Evolutionary conservation across 2,888 invertebrate species (phyloP).

Genomic region (Craniophora ligustri): DNA sequence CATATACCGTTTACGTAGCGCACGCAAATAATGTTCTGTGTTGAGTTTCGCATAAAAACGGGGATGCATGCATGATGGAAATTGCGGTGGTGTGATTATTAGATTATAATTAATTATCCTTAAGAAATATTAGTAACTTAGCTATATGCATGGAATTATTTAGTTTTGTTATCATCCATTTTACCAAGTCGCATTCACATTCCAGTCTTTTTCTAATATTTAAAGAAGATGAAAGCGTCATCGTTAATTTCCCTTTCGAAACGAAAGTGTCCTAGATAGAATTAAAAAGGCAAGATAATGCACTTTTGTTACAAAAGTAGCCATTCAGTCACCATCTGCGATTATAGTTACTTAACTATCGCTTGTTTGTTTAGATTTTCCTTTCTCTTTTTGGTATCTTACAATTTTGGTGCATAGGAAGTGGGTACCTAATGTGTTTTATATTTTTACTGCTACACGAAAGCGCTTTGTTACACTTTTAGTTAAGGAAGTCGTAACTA

Average conservation of each 20-base stretch:
- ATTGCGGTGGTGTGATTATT: too few relatives aligned
- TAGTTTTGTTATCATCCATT: too few relatives aligned
- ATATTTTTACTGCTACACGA: constrained; percentile 16
- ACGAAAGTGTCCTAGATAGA: constrained; percentile 81
- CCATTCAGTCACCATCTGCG: constrained; percentile 44
- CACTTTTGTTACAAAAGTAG: constrained; percentile 70
- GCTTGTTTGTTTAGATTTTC: constrained; percentile 25
- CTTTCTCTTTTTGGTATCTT: constrained; percentile 27
- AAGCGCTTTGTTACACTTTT: constrained; percentile 18
- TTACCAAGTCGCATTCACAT: too few relatives aligned
- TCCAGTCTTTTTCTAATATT: constrained; percentile 66
- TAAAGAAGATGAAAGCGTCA: constrained; percentile 68
- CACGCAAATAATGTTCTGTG: too few relatives aligned
- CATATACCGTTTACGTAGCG: too few relatives aligned
- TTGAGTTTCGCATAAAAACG: too few relatives aligned
- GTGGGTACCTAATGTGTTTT: too few relatives aligned
- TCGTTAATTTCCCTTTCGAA: constrained; percentile 78
- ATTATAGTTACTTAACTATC: constrained; percentile 48
- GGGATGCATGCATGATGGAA: too few relatives aligned
- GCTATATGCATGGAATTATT: too few relatives aligned
- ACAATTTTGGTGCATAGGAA: constrained; percentile 15
- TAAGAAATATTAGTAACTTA: too few relatives aligned
- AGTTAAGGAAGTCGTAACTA: constrained; percentile 1
- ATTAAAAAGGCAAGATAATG: constrained; percentile 71
- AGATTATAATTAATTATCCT: too few relatives aligned